A percentile compares a stretch with the other conserved stretches of the same genome.
phyloP scores from a whole-genome alignment of 2,888 invertebrate genomes.

The Zaprionus lineosus region DNA sequence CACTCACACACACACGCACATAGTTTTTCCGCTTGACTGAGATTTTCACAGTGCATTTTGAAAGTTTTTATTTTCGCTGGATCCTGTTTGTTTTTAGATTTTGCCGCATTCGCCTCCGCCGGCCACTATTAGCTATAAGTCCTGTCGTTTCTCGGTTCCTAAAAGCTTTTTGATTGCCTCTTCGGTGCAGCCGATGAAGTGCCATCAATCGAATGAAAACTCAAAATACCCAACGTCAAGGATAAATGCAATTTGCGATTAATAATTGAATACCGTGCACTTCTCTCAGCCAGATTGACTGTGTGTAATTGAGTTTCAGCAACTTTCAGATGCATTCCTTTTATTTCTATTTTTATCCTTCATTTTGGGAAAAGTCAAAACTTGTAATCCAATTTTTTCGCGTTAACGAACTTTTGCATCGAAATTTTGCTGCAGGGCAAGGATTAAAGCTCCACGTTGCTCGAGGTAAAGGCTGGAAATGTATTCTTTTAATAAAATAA shows the following conservation, averaged over 20 bases:
- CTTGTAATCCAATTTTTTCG: constrained; percentile 32
- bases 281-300: constrained; percentile 13
- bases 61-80: constrained; percentile 8
- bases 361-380: too few species aligned
- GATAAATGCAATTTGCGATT: constrained; percentile 64
- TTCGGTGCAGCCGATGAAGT: constrained; percentile 46
- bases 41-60: constrained; percentile 1
- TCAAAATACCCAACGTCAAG: constrained; percentile 36
- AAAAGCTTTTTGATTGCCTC: constrained; percentile 62
- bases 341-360: neutral
- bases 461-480: too few species aligned
- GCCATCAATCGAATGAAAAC: constrained; percentile 49
- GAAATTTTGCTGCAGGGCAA: too few species aligned
- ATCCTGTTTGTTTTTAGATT: too few species aligned
- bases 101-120: too few species aligned
- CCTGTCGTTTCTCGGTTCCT: constrained; percentile 17
- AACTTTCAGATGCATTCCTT: too few species aligned
- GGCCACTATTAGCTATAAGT: too few species aligned
- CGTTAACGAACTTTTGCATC: constrained; percentile 6
- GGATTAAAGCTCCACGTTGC: too few species aligned
- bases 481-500: too few species aligned
- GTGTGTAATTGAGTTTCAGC: constrained; percentile 42
- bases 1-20: neutral
- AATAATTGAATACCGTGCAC: constrained; percentile 59
- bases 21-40: constrained; percentile 26